Conservation (phyloP, 2,113 vertebrate species). For the Morone saxatilis region DNA sequence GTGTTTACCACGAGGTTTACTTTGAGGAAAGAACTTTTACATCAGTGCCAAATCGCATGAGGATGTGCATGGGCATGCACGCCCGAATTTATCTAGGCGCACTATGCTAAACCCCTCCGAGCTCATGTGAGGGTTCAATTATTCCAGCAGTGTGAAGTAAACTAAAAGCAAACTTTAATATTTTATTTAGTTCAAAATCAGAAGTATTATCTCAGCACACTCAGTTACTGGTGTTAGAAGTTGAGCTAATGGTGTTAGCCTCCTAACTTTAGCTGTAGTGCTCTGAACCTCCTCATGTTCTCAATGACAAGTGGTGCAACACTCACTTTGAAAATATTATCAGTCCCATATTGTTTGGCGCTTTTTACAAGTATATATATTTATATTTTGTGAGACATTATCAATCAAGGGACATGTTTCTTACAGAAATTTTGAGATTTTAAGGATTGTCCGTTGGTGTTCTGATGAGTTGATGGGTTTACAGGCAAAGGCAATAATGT, state of each 20-base stretch:
- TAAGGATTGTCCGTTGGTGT: constrained; percentile 58
- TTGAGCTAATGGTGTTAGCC: constrained; percentile 57
- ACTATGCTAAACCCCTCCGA: constrained; percentile 53
- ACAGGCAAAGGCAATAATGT: constrained; percentile 75
- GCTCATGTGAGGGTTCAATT: constrained; percentile 49
- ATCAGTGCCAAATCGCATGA: constrained; percentile 85
- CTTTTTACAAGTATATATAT: constrained; percentile 73
- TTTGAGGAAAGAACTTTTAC: constrained; percentile 66
- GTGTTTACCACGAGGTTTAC: constrained; percentile 56
- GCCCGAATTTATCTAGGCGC: constrained; percentile 61
- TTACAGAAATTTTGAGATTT: constrained; percentile 61
- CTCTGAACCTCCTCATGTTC: constrained; percentile 46
- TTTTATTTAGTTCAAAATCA: constrained; percentile 38
- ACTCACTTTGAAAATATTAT: constrained; percentile 45
- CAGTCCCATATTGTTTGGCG: constrained; percentile 66
- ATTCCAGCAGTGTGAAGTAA: constrained; percentile 54
- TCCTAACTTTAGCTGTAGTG: constrained; percentile 52
- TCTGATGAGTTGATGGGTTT: constrained; percentile 57
- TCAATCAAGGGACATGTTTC: constrained; percentile 62
- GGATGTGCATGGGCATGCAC: constrained; percentile 74
- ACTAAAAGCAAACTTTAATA: constrained; percentile 40
- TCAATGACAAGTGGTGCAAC: constrained; percentile 36
- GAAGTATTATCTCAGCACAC: constrained; percentile 45
- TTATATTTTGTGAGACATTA: constrained; percentile 71
- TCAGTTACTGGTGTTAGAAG: constrained; percentile 45